phyloP scores from a whole-genome alignment of 2,113 vertebrate genomes.

The Aplodontia rufa region DNA sequence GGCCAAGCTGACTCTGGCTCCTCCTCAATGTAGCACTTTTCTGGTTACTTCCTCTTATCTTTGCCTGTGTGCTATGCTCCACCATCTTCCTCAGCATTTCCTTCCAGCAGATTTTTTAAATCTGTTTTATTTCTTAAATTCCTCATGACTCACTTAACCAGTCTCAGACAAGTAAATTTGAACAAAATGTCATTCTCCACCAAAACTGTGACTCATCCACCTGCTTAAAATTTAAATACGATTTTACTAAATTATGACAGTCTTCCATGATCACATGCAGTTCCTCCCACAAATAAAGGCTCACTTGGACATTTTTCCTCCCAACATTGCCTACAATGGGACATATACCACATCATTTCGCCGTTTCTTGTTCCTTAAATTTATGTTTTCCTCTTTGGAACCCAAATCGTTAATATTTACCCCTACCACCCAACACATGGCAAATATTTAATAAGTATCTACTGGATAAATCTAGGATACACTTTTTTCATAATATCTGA shows the following conservation, averaged over 20 bases:
- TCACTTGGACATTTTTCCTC: background rate
- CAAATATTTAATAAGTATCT: background rate
- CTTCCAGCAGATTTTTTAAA: background rate
- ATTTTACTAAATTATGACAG: background rate
- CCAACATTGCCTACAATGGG: background rate
- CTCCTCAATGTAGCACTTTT: background rate
- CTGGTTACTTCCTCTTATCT: background rate
- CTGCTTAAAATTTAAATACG: conserved; percentile 10
- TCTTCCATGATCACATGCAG: background rate
- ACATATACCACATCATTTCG: background rate
- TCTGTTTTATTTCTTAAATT: background rate
- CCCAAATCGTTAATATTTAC: background rate
- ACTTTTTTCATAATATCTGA: background rate
- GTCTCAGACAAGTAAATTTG: background rate
- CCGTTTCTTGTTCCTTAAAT: background rate
- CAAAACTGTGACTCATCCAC: background rate
- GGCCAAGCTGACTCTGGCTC: background rate
- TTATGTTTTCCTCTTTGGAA: conserved; percentile 4
- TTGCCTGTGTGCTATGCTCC: background rate
- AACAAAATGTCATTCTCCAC: background rate
- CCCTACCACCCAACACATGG: background rate
- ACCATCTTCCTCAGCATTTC: background rate
- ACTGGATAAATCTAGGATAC: background rate
- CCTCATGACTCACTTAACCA: background rate
- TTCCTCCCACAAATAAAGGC: background rate